Evolutionary conservation across 1,140 invertebrate genomes (phyloP), one percentile per base, ranked within the genome.

Genomic region (Copidosoma floridanum): DNA sequence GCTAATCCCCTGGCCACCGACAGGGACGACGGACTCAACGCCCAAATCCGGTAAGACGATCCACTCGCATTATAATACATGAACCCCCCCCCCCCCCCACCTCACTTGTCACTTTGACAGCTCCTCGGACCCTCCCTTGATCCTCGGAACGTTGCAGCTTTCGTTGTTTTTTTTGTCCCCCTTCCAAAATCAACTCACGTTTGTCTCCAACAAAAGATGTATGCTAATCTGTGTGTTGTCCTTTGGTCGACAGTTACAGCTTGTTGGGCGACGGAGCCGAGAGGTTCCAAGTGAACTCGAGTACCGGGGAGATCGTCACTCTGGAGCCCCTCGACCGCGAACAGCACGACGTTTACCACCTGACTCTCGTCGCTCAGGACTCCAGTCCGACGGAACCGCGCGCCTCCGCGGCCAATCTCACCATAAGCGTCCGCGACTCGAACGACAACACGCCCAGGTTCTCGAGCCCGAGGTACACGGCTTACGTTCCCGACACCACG

Each of bases 391-490:
- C 90, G 1, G 89, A 92, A 63, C 89, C 89, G 0, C 77, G 86
- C 64, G 89, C 90, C 1, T 84, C 88, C 6, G 88, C 89, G 2
- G 89, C 92, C 1, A 92, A 92, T 76, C 78, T 96, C 6, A 93
- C 89, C 0, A 89, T 97, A 32, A 79, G 75, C 14, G 85, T 95
- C 2, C 79, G 81, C 37, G 94, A 97, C 77, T 85, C 90, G 65
- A 97, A 97, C 75, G 94, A 97, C 74, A 95, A 95, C 73, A 83
- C 86, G 12, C 94, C 94, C 0, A 82, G 80, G 43, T 95, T 96
- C 75, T 82, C 86, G 2, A 83, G 86, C 60, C 77, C 83, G 2
- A 81, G 83, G 48, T 93, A 92, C 70, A 86, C 87, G 52, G 86
- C 92, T 4, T 88, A 90, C 53, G 85, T 94, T 46, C 89, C 92